Percentiles rank a stretch among this genome's conserved stretches.
phyloP scores from a whole-genome alignment of 1,140 invertebrate species.

The Musca domestica region DNA sequence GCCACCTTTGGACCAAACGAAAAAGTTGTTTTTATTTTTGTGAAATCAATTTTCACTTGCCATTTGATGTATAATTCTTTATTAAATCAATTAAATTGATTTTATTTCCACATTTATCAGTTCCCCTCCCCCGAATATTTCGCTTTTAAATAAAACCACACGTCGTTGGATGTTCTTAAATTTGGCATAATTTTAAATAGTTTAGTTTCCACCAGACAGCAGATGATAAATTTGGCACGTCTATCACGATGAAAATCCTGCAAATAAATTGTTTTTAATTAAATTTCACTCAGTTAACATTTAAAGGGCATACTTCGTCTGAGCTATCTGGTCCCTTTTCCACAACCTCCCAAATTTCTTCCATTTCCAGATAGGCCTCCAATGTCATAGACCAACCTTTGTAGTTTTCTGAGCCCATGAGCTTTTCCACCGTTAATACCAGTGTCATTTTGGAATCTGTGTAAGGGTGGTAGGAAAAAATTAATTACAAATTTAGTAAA shows the following conservation, averaged over 20 bases:
- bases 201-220: neutral
- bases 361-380: neutral
- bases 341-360: constrained; percentile 31
- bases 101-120: constrained; percentile 24
- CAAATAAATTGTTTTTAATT: neutral
- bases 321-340: constrained; percentile 47
- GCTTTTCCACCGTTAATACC: neutral
- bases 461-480: too few relatives aligned
- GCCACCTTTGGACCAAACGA: too few relatives aligned
- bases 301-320: constrained; percentile 37
- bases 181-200: constrained; percentile 32
- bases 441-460: neutral
- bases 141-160: constrained; percentile 45
- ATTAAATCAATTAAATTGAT: neutral
- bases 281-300: too few relatives aligned
- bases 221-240: too few relatives aligned
- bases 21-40: too few relatives aligned
- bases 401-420: neutral
- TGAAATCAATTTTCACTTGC: too few relatives aligned
- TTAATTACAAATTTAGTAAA: too few relatives aligned
- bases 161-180: constrained; percentile 45
- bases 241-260: too few relatives aligned
- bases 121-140: constrained; percentile 40
- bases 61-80: too few relatives aligned
- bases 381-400: constrained; percentile 8